Conservation (phyloP, 2,888 invertebrate species). For the Anorthoa munda region DNA sequence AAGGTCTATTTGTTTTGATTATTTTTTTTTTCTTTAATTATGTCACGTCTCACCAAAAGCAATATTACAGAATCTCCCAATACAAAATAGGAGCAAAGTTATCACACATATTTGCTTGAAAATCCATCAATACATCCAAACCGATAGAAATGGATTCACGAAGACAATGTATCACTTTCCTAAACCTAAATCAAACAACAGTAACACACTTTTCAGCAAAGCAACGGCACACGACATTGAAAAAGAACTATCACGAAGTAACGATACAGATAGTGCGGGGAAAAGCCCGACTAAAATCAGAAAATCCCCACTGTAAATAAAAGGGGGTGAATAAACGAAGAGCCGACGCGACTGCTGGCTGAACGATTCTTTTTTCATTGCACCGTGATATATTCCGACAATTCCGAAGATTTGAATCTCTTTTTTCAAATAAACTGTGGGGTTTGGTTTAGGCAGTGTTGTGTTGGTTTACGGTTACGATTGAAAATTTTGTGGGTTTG, state of each 20-base stretch:
- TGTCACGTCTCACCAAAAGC: neutral
- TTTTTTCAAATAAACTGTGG: conserved; percentile 61
- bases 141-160: no score
- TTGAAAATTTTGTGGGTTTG: neutral
- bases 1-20: neutral
- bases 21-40: neutral
- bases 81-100: neutral
- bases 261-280: conserved; percentile 75
- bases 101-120: neutral
- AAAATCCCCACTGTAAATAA: conserved; percentile 83
- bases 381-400: conserved; percentile 78
- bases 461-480: neutral
- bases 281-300: conserved; percentile 83
- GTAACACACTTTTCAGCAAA: conserved; percentile 31
- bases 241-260: conserved; percentile 64
- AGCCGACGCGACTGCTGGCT: conserved; percentile 68
- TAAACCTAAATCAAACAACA: conserved; percentile 31
- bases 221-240: conserved; percentile 47
- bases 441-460: conserved; percentile 13
- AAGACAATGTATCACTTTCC: conserved; percentile 19
- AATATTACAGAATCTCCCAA: neutral
- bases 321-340: conserved; percentile 84
- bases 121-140: neutral
- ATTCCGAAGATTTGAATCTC: conserved; percentile 68
- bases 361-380: conserved; percentile 82